Percentiles rank a stretch among this genome's conserved stretches.
phyloP scores from a whole-genome alignment of 2,888 invertebrate species.

The Marasmarcha lunaedactyla region DNA sequence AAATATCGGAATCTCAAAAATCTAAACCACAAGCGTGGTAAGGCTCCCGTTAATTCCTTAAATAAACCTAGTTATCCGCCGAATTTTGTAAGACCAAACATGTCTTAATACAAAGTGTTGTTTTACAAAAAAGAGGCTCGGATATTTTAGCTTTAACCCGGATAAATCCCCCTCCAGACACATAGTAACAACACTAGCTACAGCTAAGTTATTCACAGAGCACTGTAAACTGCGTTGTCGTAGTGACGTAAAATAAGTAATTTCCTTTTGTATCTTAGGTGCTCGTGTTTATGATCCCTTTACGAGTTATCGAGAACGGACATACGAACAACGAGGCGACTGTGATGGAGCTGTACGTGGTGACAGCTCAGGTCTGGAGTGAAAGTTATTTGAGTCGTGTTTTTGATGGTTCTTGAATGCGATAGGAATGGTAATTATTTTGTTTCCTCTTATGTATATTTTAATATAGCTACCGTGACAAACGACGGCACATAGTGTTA shows the following conservation, averaged over 20 bases:
- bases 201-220: constrained; percentile 1
- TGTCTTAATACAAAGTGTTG: no score
- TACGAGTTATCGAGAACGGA: constrained; percentile 51
- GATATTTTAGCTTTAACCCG: no score
- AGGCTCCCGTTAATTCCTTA: no score
- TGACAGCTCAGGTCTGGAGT: neutral
- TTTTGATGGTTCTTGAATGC: no score
- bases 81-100: no score
- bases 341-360: neutral
- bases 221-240: constrained; percentile 44
- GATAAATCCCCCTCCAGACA: no score
- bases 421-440: no score
- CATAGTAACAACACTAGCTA: neutral
- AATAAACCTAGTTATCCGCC: no score
- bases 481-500: no score
- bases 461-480: neutral
- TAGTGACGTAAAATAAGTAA: constrained; percentile 63
- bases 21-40: no score
- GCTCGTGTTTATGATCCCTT: constrained; percentile 53
- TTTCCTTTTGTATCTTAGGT: constrained; percentile 65
- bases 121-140: no score
- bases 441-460: neutral
- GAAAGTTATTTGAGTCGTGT: neutral
- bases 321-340: neutral
- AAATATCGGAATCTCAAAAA: no score